Conservation (phyloP, 2,888 invertebrate genomes). For the Rhamnusium bicolor region DNA sequence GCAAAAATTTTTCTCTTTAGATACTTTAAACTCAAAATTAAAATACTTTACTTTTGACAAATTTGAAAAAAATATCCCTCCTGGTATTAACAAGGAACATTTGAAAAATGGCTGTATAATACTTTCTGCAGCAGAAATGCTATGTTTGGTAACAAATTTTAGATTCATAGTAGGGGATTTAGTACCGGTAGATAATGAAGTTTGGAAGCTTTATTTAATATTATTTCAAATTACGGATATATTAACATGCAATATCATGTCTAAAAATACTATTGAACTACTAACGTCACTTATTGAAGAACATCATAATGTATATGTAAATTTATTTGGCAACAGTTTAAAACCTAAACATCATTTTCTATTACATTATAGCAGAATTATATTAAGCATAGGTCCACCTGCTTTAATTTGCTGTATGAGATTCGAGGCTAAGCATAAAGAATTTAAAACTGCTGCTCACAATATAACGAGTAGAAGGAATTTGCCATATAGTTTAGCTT, state of each 20-base stretch:
- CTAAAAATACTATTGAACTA: not conserved
- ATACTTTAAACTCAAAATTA: constrained; percentile 40
- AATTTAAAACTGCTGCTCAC: not conserved
- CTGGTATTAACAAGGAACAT: constrained; percentile 35
- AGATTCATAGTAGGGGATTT: constrained; percentile 37
- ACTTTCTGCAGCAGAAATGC: constrained; percentile 42
- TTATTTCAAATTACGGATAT: constrained; percentile 35
- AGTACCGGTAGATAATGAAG: constrained; percentile 23
- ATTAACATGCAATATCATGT: not conserved
- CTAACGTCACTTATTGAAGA: not conserved
- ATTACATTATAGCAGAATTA: constrained; percentile 32
- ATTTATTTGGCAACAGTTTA: constrained; percentile 16
- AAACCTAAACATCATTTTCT: constrained; percentile 45
- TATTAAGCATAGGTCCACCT: constrained; percentile 30
- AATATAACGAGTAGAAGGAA: not conserved
- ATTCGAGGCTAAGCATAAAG: constrained; percentile 34
- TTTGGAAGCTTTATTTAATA: constrained; percentile 40
- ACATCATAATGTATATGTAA: constrained; percentile 19
- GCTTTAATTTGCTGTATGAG: constrained; percentile 13
- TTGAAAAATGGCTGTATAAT: constrained; percentile 37
- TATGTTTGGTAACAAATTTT: constrained; percentile 38
- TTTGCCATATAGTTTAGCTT: not conserved
- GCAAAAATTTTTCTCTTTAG: constrained; percentile 38
- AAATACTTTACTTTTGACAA: constrained; percentile 37
- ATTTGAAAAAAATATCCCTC: constrained; percentile 37